Evolutionary conservation across 2,888 invertebrate species (phyloP), one percentile per base, ranked within the genome.

Genomic region (Charanyca ferruginea): DNA sequence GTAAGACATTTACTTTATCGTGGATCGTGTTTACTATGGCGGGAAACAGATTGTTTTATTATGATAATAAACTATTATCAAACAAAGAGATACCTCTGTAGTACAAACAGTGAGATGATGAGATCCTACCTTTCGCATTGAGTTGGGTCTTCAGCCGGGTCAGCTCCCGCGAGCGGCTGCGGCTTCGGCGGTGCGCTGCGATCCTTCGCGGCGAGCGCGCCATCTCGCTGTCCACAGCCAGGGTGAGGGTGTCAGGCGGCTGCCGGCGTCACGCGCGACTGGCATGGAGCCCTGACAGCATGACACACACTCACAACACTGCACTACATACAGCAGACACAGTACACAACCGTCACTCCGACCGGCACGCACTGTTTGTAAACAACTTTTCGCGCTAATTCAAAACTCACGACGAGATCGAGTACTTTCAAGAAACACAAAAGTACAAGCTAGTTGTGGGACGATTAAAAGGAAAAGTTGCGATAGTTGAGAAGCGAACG

Each of bases 171-270:
- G 93, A 92, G 20, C 91, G 89, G 86, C 93, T 93, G 70, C 94
- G 81, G 76, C 91, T 90, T 71, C 93, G 83, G 65, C 94, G 86
- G 62, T 91, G 91, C 18, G 91, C 90, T 9, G 93, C 83, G 53
- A 93, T 88, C 85, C 93, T 86, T 64, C 94, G 87, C 73, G 95
- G 94, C 22, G 95, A 95, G 35, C 95, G 92, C 74, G 94, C 94
- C 95, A 95, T 94, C 61, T 52, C 75, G 66, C 53, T 81, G 52
- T 72, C 73, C 67, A 63, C 67, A 51, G 68, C 67, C 68, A 62
- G 71, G 22, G 42, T 42, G 59, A 53, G 57, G 28, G 22, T 35
- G 41, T 25, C 79, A 71, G 78, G 81, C 77, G 76, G 66, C 67
- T 62, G 58, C 38, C 59, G 51, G 45, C 25, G 51, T n/a, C 63